Evolutionary conservation across 2,888 invertebrate genomes (phyloP).

Genomic region (Anthophora plumipes): DNA sequence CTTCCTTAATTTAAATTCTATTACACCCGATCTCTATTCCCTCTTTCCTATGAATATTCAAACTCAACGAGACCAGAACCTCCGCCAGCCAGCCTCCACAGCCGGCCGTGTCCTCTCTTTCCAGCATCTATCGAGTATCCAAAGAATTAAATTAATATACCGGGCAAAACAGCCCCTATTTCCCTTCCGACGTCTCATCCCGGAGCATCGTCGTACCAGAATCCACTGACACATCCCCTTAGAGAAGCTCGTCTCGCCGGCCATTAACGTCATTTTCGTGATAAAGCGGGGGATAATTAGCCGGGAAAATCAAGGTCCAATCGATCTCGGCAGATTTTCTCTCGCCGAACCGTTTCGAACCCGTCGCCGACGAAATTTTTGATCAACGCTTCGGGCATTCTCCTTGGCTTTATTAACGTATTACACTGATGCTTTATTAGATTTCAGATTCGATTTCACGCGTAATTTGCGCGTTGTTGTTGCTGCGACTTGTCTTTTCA

Average conservation of each 20-base stretch:
- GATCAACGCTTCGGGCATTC: not conserved
- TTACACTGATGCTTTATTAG: too few relatives aligned
- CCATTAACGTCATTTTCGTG: slow-evolving; percentile 75
- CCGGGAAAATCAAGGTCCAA: slow-evolving; percentile 63
- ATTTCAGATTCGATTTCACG: too few relatives aligned
- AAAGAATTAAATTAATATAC: slow-evolving; percentile 85
- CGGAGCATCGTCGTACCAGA: slow-evolving; percentile 54
- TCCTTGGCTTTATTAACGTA: not conserved
- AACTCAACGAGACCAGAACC: slow-evolving; percentile 76
- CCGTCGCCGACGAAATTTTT: not conserved
- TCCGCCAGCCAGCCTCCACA: slow-evolving; percentile 64
- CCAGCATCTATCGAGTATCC: slow-evolving; percentile 83
- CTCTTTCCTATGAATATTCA: slow-evolving; percentile 85
- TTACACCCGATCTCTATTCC: slow-evolving; percentile 84
- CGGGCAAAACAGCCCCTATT: slow-evolving; percentile 77
- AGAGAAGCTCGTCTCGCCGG: slow-evolving; percentile 72
- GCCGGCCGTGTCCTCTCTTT: slow-evolving; percentile 58
- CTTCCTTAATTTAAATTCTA: slow-evolving; percentile 84
- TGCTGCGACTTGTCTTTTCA: too few relatives aligned
- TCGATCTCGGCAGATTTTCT: slow-evolving; percentile 55
- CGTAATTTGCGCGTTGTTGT: too few relatives aligned
- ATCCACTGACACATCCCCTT: slow-evolving; percentile 64
- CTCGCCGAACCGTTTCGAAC: not conserved
- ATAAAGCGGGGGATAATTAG: slow-evolving; percentile 72
- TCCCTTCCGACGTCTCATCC: slow-evolving; percentile 46